Percentiles rank a stretch among this genome's conserved stretches.
Conservation (phyloP, 2,113 vertebrate species). For the Callorhinus ursinus region DNA sequence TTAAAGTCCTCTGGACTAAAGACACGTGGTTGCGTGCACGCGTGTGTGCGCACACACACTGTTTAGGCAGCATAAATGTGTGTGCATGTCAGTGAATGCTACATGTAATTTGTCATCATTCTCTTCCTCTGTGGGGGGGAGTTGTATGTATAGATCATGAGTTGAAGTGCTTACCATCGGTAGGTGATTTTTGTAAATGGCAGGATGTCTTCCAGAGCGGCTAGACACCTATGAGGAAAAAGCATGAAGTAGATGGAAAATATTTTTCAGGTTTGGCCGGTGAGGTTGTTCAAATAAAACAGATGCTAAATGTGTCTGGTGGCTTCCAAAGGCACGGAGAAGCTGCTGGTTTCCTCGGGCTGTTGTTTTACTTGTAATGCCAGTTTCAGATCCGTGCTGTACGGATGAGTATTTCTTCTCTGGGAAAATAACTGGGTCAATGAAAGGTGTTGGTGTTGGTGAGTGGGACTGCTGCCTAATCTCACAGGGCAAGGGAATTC, state of each 20-base stretch:
- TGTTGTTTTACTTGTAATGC: not conserved
- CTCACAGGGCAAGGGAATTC: not conserved
- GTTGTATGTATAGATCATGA: not conserved
- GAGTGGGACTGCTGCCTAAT: not conserved
- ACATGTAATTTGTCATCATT: not conserved
- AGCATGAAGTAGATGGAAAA: not conserved
- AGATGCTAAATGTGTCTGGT: no score
- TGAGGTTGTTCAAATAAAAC: not conserved
- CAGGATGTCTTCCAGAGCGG: no score
- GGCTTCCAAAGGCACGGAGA: not conserved
- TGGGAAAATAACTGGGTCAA: no score
- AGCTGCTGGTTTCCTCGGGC: not conserved
- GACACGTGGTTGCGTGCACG: no score
- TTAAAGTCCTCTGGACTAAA: not conserved
- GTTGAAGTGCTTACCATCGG: not conserved
- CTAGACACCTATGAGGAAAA: not conserved
- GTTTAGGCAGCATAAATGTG: not conserved
- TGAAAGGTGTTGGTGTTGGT: not conserved
- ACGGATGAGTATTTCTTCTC: not conserved
- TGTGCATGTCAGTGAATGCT: not conserved
- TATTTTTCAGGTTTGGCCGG: not conserved
- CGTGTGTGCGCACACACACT: no score
- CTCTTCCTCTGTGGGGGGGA: not conserved
- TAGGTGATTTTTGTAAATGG: not conserved
- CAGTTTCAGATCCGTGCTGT: not conserved